Evolutionary conservation across 1,140 invertebrate genomes (phyloP).

Genomic region (Apis mellifera): Amel_HAv3.1 CM009931.2:26436501-26437000

Average conservation of each 20-base stretch:
- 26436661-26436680: slow-evolving; percentile 45
- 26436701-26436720: slow-evolving; percentile 1
- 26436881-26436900: neutral
- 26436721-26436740: neutral
- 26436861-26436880: slow-evolving; percentile 2
- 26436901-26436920: neutral
- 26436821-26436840: neutral
- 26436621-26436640: slow-evolving; percentile 47
- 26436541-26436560: slow-evolving; percentile 51
- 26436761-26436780: slow-evolving; percentile 39
- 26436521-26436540: slow-evolving; percentile 45
- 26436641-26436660: slow-evolving; percentile 52
- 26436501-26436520: slow-evolving; percentile 6
- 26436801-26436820: slow-evolving; percentile 1
- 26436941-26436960: neutral
- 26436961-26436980: neutral
- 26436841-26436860: neutral
- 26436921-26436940: neutral
- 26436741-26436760: slow-evolving; percentile 17
- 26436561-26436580: slow-evolving; percentile 50
- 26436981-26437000: too few relatives aligned
- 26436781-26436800: slow-evolving; percentile 41
- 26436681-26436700: slow-evolving; percentile 33
- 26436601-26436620: slow-evolving; percentile 50
- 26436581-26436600: neutral